These are phyloP conservation scores for Cyclophora punctaria DNA, from an alignment of 2,888 invertebrate genomes.

Conservation along the genomic window DNA sequence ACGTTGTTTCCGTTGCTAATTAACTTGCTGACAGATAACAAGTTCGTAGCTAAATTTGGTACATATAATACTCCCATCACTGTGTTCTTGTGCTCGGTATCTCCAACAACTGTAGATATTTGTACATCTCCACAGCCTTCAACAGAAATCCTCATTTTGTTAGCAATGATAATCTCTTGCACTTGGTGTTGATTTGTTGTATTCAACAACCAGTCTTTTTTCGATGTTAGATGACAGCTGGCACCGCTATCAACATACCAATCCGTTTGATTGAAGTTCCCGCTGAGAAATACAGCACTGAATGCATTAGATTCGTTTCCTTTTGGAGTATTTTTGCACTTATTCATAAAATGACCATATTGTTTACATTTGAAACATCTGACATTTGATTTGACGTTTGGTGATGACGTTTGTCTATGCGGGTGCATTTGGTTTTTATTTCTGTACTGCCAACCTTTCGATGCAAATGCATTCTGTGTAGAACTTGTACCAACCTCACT, in stretches of 20 bases:
- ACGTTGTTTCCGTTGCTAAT: conserved; percentile 20
- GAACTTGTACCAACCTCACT: not conserved
- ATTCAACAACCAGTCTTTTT: conserved; percentile 14
- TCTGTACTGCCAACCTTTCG: not conserved
- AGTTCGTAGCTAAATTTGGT: not conserved
- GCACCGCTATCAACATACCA: conserved; percentile 24
- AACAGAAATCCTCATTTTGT: not conserved
- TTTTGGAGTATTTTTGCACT: not conserved
- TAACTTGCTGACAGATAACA: not conserved
- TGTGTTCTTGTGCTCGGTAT: not conserved
- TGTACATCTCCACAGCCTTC: not conserved
- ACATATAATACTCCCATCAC: not conserved
- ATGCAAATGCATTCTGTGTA: too few species aligned
- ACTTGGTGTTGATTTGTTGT: conserved; percentile 4
- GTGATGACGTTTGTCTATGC: not conserved
- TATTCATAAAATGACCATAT: conserved; percentile 1
- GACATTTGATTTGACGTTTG: not conserved
- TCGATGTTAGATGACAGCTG: conserved; percentile 19
- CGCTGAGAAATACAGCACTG: not conserved
- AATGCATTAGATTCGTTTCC: conserved; percentile 16
- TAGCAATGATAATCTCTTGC: not conserved
- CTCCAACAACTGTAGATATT: not conserved
- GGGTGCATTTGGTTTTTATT: not conserved
- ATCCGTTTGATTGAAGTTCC: conserved; percentile 18
- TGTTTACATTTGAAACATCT: conserved; percentile 4